A percentile compares a stretch with the other conserved stretches of the same genome.
These are phyloP conservation scores for Ostrea edulis DNA, from an alignment of 1,140 invertebrate genomes.

Conservation along the genomic window DNA sequence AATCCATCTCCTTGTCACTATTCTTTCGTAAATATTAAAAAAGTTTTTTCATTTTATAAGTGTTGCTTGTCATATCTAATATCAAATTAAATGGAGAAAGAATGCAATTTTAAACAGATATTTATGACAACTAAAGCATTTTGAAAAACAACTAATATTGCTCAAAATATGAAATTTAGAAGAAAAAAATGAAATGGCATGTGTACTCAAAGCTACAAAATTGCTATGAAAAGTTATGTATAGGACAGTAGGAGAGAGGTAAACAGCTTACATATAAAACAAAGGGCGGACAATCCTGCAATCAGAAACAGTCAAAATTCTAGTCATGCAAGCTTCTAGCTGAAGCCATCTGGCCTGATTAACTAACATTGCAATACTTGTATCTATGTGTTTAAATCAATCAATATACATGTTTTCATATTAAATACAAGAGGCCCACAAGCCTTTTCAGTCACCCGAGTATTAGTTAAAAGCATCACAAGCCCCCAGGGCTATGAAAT, in stretches of 20 bases:
- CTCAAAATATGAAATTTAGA: no score
- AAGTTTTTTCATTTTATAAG: not conserved
- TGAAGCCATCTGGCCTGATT: no score
- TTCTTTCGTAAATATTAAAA: not conserved
- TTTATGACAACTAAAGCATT: not conserved
- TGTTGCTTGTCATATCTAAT: not conserved
- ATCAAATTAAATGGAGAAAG: not conserved
- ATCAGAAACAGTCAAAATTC: conserved; percentile 10
- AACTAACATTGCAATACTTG: no score
- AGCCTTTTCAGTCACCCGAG: no score
- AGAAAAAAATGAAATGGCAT: no score
- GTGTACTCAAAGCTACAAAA: no score
- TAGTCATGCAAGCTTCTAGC: not conserved
- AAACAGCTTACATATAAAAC: conserved; percentile 15
- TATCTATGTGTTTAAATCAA: no score
- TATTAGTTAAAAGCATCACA: no score
- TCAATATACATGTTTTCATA: no score
- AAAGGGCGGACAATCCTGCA: conserved; percentile 33
- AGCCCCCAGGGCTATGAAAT: no score
- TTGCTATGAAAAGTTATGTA: not conserved
- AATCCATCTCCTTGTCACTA: not conserved
- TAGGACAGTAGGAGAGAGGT: not conserved
- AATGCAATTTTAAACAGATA: not conserved
- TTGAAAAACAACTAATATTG: no score
- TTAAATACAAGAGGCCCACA: no score